phyloP scores from a whole-genome alignment of 2,888 invertebrate species.

The Heliconius ethilla region DNA sequence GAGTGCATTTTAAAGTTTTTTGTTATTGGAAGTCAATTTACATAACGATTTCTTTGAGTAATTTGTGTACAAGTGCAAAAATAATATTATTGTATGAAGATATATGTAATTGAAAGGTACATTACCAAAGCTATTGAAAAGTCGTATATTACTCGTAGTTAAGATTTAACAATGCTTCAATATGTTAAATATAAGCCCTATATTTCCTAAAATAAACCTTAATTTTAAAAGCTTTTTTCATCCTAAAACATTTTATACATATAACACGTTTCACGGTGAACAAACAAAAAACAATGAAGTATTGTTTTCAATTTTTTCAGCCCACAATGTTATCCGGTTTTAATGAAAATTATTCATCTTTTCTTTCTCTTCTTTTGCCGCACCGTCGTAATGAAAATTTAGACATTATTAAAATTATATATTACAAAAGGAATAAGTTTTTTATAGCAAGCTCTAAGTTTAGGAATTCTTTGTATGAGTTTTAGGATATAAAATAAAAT shows the following conservation, averaged over 20 bases:
- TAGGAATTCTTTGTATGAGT: neutral
- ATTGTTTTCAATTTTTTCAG: neutral
- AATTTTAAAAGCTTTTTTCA: neutral
- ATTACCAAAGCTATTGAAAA: neutral
- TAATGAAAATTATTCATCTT: slow-evolving; percentile 25
- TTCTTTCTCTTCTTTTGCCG: slow-evolving; percentile 8
- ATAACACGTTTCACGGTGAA: slow-evolving; percentile 3
- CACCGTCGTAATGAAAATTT: slow-evolving; percentile 11
- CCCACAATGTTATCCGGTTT: slow-evolving; percentile 14
- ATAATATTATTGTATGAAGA: no score
- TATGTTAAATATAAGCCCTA: neutral
- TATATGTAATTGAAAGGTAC: neutral
- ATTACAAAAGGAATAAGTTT: neutral
- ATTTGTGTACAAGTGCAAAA: no score
- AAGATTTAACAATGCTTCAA: neutral
- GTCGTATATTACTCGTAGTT: neutral
- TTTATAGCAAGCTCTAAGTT: neutral
- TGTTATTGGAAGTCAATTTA: no score
- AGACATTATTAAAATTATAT: slow-evolving; percentile 1
- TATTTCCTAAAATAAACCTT: neutral
- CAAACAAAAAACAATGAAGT: slow-evolving; percentile 13
- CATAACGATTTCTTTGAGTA: no score
- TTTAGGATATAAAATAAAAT: neutral
- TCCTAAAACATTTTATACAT: slow-evolving; percentile 9
- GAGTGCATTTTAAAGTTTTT: no score